Base-by-base conservation (phyloP, 2,797 vertebrate species). In the Ambastaia sidthimunki region DNA sequence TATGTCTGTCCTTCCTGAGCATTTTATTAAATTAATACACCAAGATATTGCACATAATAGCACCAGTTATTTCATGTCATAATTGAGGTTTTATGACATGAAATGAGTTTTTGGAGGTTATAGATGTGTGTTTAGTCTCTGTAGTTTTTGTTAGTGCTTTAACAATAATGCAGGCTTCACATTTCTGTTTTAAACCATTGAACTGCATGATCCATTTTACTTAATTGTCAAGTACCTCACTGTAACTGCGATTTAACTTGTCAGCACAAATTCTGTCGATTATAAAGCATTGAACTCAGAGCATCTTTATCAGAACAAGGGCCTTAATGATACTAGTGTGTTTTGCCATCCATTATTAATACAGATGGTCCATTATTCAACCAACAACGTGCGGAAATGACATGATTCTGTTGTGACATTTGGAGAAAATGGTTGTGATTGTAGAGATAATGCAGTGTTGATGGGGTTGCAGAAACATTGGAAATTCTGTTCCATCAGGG, bases 401-500 rank as follows among this genome's bases (percentile, higher is more conserved):
- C 72, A 74, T 50, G 25, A 13, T 60, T 74, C 18, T 50, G 23
- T 50, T 66, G 52, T 66, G 28, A 41, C 62, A 59, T 72, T 21
- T 28, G 16, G 50, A 23, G 13, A 11, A 69, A 82, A 69, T 55
- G 16, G 4, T 10, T 55, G 37, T n/a, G 7, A 62, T 75, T 59
- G 55, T 41, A 71, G 52, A 52, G 9, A 54, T 69, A 28, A 62
- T 31, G 16, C 73, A 74, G 79, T 31, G 52, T 21, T 66, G 70
- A 82, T 31, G 47, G 83, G 74, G 86, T 86, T 82, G 54, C 68
- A 66, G 74, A 72, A 25, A 25, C 7, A 54, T 60, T 62, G 81
- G 78, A 41, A 80, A 78, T 63, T 84, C 69, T 77, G 71, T 80
- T 86, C 81, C 81, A 89, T 82, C 84, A 79, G 76, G 50, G 72